A percentile compares a stretch with the other conserved stretches of the same genome.
Conservation (phyloP, 2,888 invertebrate genomes). For the Vandiemenella viatica region DNA sequence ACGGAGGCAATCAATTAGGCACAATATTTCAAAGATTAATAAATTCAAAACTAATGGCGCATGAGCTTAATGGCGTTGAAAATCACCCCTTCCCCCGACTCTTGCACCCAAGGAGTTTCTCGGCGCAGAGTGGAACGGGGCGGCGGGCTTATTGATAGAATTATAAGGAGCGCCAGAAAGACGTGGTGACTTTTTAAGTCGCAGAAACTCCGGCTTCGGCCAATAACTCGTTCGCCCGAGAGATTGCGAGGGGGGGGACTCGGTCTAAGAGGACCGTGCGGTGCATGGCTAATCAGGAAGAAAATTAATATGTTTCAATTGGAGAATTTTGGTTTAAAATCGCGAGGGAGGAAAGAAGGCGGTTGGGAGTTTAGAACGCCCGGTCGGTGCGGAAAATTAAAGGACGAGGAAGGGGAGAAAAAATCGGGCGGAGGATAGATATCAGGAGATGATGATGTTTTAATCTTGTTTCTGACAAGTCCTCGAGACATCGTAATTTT, state of each 20-base stretch:
- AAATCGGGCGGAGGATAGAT: no score
- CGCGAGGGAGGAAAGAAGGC: neutral
- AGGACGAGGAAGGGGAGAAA: no score
- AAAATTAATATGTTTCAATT: slow-evolving; percentile 9
- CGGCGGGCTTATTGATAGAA: slow-evolving; percentile 2
- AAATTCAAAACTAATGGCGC: slow-evolving; percentile 13
- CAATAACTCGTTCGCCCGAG: neutral
- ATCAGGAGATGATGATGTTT: no score
- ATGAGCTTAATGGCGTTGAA: slow-evolving; percentile 13
- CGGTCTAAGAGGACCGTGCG: slow-evolving; percentile 3
- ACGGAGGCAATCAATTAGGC: slow-evolving; percentile 10
- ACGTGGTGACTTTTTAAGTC: neutral
- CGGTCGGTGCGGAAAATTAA: no score
- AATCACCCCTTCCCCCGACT: slow-evolving; percentile 6
- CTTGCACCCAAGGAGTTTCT: neutral
- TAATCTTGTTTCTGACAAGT: no score
- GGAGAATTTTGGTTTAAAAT: slow-evolving; percentile 1
- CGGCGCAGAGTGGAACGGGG: neutral
- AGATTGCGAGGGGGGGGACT: neutral
- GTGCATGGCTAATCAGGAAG: slow-evolving; percentile 8
- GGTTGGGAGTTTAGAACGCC: no score
- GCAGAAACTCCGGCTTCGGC: neutral
- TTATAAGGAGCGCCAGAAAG: neutral
- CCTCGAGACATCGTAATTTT: no score
- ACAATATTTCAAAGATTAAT: slow-evolving; percentile 15